Evolutionary conservation across 2,113 vertebrate genomes (phyloP), one percentile per base, ranked within the genome.

Genomic region (Sander lucioperca): DNA sequence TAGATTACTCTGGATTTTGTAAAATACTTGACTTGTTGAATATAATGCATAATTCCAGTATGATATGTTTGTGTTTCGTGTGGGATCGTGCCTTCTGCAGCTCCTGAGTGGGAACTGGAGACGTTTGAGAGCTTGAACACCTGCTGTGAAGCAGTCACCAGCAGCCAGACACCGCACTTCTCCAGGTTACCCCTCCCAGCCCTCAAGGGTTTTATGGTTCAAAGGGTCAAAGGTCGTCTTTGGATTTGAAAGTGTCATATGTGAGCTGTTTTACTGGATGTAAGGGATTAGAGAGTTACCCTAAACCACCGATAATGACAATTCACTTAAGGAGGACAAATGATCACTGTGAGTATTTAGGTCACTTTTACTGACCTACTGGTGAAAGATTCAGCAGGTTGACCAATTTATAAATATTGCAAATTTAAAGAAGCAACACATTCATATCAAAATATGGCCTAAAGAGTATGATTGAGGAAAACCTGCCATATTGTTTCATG

Each of bases 71-170:
- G 59, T 74, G 62, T 79, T 84, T 78, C 72, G 61, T 79, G 67
- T 5, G 25, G 62, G 66, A 19, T 75, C 6, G n/a, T 63, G 72
- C 63, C 72, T 58, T 53, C 51, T 85, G 87, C 53, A 77, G 75
- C 74, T 86, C 77, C 77, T 79, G 74, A 82, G 61, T 27, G 83
- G 90, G 87, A 92, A 93, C 83, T 57, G 71, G 90, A 94, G 92
- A 90, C 39, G 78, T 80, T 53, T 75, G 82, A 91, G 87, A 69
- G 75, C 79, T 67, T 36, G 33, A 89, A 85, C 91, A 94, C 93
- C 90, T 93, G 91, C 90, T 92, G 85, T 89, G 84, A 86, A 73
- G 80, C 86, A 92, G 85, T 92, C 83, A 89, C 83, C 85, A 80
- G 79, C 66, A 88, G 85, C 84, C 73, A 89, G 80, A 83, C 79